These are phyloP conservation scores for Panonychus citri DNA, from an alignment of 1,140 invertebrate genomes.

Conservation along the genomic window DNA sequence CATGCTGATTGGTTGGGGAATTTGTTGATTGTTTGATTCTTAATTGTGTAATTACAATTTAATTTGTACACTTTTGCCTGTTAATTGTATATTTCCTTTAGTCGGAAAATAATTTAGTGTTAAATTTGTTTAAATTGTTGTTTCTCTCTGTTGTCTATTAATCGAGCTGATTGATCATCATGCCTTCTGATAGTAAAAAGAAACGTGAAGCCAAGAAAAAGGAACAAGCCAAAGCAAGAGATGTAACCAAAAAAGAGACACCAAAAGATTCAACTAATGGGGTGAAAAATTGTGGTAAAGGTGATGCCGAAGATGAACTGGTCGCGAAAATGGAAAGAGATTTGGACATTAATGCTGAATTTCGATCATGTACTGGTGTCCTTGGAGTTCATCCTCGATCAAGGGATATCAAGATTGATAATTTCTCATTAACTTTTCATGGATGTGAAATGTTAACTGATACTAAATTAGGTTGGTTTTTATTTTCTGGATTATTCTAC, in stretches of 20 bases:
- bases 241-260: constrained; percentile 7
- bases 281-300: background rate
- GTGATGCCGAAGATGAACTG: constrained; percentile 37
- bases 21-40: no score
- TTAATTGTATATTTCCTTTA: no score
- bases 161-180: constrained; percentile 22
- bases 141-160: background rate
- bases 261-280: constrained; percentile 2
- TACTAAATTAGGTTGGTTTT: constrained; percentile 86
- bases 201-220: constrained; percentile 91
- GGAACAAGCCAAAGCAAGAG: constrained; percentile 56
- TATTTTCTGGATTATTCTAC: constrained; percentile 58
- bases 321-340: constrained; percentile 71
- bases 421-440: constrained; percentile 93
- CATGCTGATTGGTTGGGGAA: no score
- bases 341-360: constrained; percentile 69
- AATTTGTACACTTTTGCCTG: no score
- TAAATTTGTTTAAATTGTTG: no score
- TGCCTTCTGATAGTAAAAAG: constrained; percentile 95
- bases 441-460: constrained; percentile 85
- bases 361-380: constrained; percentile 77
- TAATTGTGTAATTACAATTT: no score
- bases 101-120: no score
- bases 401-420: constrained; percentile 87
- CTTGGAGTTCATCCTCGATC: constrained; percentile 80